Conservation (phyloP, 2,797 vertebrate species). For the Chanos chanos region DNA sequence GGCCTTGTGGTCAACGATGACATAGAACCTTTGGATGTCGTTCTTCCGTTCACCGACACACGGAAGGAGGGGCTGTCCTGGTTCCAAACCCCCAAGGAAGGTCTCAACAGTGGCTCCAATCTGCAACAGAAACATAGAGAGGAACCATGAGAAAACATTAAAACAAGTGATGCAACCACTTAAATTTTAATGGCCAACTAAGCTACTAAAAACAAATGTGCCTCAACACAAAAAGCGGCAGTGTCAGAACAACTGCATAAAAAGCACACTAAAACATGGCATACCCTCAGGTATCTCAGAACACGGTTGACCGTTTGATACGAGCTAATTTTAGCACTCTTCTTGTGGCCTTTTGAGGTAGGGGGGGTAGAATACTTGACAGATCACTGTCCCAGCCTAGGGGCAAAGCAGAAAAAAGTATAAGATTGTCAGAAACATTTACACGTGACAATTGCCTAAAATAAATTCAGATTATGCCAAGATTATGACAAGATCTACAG, state of each 20-base stretch:
- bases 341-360: constrained; percentile 22
- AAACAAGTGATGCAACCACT: too few species aligned
- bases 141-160: too few species aligned
- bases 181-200: too few species aligned
- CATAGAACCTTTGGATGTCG: constrained; percentile 4
- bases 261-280: background rate
- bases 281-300: constrained; percentile 1
- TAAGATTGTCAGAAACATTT: background rate
- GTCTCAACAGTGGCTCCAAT: too few species aligned
- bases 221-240: too few species aligned
- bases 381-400: constrained; percentile 30
- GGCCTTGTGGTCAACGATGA: background rate
- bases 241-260: too few species aligned
- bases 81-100: too few species aligned
- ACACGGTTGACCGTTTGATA: background rate
- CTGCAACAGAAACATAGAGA: too few species aligned
- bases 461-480: constrained; percentile 17
- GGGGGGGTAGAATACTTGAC: constrained; percentile 15
- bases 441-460: background rate
- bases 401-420: background rate
- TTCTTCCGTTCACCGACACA: background rate
- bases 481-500: too few species aligned
- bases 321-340: constrained; percentile 4
- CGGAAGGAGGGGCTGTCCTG: constrained; percentile 7
- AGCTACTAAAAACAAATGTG: too few species aligned